phyloP scores from a whole-genome alignment of 2,888 invertebrate species.

The Drosophila bunnanda region DNA sequence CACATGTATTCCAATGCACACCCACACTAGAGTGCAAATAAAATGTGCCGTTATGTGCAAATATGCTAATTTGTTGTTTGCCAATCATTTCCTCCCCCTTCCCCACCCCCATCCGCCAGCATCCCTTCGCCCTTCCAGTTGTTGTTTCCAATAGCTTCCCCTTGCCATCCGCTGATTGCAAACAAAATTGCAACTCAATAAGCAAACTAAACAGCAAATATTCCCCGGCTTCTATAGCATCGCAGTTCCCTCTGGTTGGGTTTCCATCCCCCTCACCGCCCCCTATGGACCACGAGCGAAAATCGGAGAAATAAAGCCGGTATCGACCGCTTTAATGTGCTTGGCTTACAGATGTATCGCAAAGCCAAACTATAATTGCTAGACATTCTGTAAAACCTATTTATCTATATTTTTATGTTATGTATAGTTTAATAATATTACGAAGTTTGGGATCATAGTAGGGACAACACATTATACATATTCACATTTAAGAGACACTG shows the following conservation, averaged over 20 bases:
- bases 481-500: no score
- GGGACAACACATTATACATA: no score
- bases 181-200: slow-evolving; percentile 79
- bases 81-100: slow-evolving; percentile 45
- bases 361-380: neutral
- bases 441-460: no score
- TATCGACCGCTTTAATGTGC: slow-evolving; percentile 22
- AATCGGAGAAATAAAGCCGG: slow-evolving; percentile 54
- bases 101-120: neutral
- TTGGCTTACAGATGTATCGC: neutral
- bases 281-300: neutral
- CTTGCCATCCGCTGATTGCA: slow-evolving; percentile 68
- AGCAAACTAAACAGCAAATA: slow-evolving; percentile 76
- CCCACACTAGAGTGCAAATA: slow-evolving; percentile 41
- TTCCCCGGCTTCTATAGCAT: slow-evolving; percentile 17
- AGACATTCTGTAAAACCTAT: neutral
- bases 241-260: slow-evolving; percentile 12
- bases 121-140: slow-evolving; percentile 17
- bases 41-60: slow-evolving; percentile 72
- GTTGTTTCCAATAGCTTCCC: slow-evolving; percentile 47
- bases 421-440: no score
- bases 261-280: neutral
- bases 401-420: neutral
- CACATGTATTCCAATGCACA: slow-evolving; percentile 9
- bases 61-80: slow-evolving; percentile 75